A percentile compares a stretch with the other conserved stretches of the same genome.
These are phyloP conservation scores for Lutra lutra DNA, from an alignment of 2,797 vertebrate species.

Conservation along the genomic window DNA sequence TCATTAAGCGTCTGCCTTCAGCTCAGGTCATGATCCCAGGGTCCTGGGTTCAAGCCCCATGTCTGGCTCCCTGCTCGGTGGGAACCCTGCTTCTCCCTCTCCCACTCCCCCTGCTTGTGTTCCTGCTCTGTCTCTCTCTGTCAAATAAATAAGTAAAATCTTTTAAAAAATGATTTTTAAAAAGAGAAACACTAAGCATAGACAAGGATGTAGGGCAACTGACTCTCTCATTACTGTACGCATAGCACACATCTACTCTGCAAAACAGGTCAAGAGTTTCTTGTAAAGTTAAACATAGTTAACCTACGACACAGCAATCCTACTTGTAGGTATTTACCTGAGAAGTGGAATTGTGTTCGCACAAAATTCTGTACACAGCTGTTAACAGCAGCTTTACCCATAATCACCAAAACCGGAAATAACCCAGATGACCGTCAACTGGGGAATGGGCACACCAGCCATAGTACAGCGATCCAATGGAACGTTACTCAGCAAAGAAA, in stretches of 20 bases:
- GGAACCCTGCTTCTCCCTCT: too few relatives aligned
- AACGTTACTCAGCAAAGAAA: neutral
- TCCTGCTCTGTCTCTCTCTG: too few relatives aligned
- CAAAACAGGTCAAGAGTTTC: neutral
- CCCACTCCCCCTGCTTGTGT: too few relatives aligned
- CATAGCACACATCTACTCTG: neutral
- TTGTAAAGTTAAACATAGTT: neutral
- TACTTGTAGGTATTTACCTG: conserved; percentile 34
- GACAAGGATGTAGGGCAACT: neutral
- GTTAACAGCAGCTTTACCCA: neutral
- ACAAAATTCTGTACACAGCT: neutral
- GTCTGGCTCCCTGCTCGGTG: too few relatives aligned
- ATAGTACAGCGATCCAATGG: neutral
- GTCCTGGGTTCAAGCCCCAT: too few relatives aligned
- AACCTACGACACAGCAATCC: neutral
- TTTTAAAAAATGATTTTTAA: neutral
- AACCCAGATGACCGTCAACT: neutral
- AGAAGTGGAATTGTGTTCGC: neutral
- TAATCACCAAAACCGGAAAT: neutral
- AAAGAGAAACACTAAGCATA: neutral
- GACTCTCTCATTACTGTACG: neutral
- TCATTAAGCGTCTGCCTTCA: too few relatives aligned
- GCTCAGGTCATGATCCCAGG: too few relatives aligned
- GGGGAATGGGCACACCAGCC: neutral
- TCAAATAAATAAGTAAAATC: too few relatives aligned